A percentile compares a stretch with the other conserved stretches of the same genome.
Evolutionary conservation across 2,888 invertebrate genomes (phyloP).

Genomic region (Apotomis betuletana): DNA sequence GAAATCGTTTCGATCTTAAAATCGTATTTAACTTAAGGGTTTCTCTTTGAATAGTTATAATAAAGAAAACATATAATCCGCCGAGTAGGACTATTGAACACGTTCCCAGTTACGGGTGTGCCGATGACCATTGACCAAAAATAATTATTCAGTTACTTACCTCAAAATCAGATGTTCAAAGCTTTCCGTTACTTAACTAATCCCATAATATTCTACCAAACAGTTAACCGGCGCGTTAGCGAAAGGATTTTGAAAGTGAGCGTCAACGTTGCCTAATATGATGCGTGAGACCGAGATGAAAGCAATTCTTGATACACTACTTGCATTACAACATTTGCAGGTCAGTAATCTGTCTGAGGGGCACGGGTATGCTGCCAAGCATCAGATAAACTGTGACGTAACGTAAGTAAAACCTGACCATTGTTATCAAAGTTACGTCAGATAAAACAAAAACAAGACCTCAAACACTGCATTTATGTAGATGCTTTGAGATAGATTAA

Average conservation of each 20-base stretch:
- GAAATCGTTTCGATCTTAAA: no score
- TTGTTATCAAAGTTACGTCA: constrained; percentile 24
- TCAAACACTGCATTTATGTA: background rate
- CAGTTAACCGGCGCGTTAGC: constrained; percentile 45
- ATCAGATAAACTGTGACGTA: constrained; percentile 30
- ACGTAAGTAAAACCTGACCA: constrained; percentile 5
- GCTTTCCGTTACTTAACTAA: constrained; percentile 15
- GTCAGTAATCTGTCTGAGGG: constrained; percentile 47
- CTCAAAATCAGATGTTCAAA: constrained; percentile 3
- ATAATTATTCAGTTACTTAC: no score
- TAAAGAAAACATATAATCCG: no score
- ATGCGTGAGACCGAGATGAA: constrained; percentile 56
- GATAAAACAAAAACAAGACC: constrained; percentile 7
- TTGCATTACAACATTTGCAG: constrained; percentile 52
- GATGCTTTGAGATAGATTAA: constrained; percentile 8
- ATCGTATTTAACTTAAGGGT: no score
- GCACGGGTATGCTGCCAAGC: constrained; percentile 14
- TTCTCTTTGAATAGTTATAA: no score
- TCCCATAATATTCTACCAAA: constrained; percentile 18
- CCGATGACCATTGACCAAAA: no score
- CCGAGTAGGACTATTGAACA: no score
- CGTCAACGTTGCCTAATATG: constrained; percentile 56
- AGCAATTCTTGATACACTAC: constrained; percentile 56
- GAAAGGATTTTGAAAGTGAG: constrained; percentile 72
- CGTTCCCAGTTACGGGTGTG: no score